Evolutionary conservation across 2,797 vertebrate genomes (phyloP), one percentile per base, ranked within the genome.

Genomic region (Danio albolineatus): DNA sequence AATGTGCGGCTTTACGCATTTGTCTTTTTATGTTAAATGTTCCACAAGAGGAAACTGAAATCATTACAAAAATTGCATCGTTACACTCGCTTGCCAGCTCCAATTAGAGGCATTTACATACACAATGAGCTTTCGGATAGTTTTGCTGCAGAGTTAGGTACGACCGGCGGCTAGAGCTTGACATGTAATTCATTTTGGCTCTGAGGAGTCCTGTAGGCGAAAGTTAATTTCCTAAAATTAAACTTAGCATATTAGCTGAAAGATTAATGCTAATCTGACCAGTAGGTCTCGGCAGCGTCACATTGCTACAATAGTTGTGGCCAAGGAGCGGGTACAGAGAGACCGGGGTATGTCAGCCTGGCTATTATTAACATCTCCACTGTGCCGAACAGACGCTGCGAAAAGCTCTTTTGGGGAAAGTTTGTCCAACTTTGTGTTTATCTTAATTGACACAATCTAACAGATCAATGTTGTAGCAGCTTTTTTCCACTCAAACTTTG

Each of bases 141-240:
- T 53, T 84, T 82, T 85, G 79, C 79, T 76, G 72, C 76, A 82
- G 73, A 84, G 85, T 60, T 84, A 86, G 88, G 67, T 77, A 80
- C 76, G 77, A 83, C 86, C 59, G 39, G 51, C 79, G 84, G 89
- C 89, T 85, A 77, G 12, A 67, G 82, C 86, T 83, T 89, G 86
- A 89, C 86, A 84, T 86, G 78, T 87, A 90, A 80, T 91, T 90
- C 69, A 84, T 88, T 90, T 90, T 71, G 81, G 90, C 93, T 92
- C 36, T 78, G 85, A 93, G 92, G 87, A 89, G 86, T 36, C 90
- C 93, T 93, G 83, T 83, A 89, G 92, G 92, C 91, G 66, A 92
- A 89, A 92, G 91, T 92, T 92, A 88, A 92, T 93, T 94, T 93
- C 87, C 91, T 90, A 88, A 92, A 94, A 93, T 93, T 90, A 91